These are phyloP conservation scores for Pectinophora gossypiella DNA, from an alignment of 1,140 invertebrate genomes.

Conservation along the genomic window DNA sequence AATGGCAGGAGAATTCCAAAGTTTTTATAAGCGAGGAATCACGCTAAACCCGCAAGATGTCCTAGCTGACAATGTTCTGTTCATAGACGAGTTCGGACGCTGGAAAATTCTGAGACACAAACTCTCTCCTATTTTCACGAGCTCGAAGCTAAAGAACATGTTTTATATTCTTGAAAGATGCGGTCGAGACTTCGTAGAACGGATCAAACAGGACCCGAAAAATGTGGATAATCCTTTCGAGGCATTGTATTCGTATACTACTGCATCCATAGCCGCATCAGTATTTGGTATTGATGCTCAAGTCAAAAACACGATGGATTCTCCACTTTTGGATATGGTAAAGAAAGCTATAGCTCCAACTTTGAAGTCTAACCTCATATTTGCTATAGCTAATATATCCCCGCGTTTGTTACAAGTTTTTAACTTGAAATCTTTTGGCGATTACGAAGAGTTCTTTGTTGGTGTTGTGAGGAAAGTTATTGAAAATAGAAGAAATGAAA, in stretches of 20 bases:
- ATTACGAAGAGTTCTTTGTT: constrained; percentile 37
- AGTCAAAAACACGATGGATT: constrained; percentile 24
- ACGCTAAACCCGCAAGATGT: constrained; percentile 43
- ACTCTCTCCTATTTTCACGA: constrained; percentile 52
- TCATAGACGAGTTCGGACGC: constrained; percentile 43
- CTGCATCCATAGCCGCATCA: constrained; percentile 26
- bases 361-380: constrained; percentile 15
- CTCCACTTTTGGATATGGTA: constrained; percentile 29
- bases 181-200: constrained; percentile 30
- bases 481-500: constrained; percentile 12
- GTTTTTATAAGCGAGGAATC: constrained; percentile 53
- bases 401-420: constrained; percentile 20
- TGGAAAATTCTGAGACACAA: constrained; percentile 61
- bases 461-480: constrained; percentile 28
- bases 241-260: constrained; percentile 27
- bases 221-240: constrained; percentile 25
- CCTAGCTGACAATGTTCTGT: constrained; percentile 52
- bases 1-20: constrained; percentile 68
- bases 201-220: constrained; percentile 20
- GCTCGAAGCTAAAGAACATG: constrained; percentile 62
- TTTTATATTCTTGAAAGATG: constrained; percentile 53
- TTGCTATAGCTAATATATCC: constrained; percentile 12
- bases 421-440: constrained; percentile 26
- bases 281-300: constrained; percentile 34
- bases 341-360: constrained; percentile 18